Percentiles rank a stretch among this genome's conserved stretches.
These are phyloP conservation scores for Seriola rivoliana DNA, from an alignment of 2,113 vertebrate species.

Conservation along the genomic window DNA sequence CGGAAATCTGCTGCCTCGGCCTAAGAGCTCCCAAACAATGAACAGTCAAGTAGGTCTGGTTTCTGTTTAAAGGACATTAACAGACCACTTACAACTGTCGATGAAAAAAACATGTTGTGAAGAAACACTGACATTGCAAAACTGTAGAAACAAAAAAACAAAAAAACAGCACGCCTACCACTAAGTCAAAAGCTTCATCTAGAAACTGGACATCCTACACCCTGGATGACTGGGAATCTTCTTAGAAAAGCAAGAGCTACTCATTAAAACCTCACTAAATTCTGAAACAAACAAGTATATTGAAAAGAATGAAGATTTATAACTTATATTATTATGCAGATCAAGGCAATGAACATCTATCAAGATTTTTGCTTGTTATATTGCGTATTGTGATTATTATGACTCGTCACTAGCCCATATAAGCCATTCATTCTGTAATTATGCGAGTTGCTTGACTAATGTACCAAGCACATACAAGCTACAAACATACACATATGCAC, in stretches of 20 bases:
- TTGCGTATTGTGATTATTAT: too few species aligned
- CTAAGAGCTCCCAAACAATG: constrained; percentile 1
- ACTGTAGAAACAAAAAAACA: not conserved
- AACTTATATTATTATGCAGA: not conserved
- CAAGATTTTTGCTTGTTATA: not conserved
- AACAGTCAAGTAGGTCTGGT: constrained; percentile 20
- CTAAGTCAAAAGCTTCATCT: not conserved
- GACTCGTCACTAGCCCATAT: not conserved
- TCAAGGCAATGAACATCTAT: not conserved
- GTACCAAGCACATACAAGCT: not conserved
- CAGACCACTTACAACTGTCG: not conserved
- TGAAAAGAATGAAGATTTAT: too few species aligned
- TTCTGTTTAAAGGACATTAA: constrained; percentile 25
- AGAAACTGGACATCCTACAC: not conserved
- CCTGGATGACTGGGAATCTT: not conserved
- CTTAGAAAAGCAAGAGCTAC: not conserved
- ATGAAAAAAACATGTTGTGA: not conserved
- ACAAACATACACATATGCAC: not conserved
- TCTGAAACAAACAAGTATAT: too few species aligned
- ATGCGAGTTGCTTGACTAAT: not conserved
- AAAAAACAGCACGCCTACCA: too few species aligned
- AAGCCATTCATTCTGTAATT: not conserved
- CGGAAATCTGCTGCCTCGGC: constrained; percentile 13
- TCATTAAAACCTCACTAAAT: not conserved
- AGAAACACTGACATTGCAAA: not conserved